Conservation (phyloP, 2,888 invertebrate species). For the Lasius fuliginosus region DNA sequence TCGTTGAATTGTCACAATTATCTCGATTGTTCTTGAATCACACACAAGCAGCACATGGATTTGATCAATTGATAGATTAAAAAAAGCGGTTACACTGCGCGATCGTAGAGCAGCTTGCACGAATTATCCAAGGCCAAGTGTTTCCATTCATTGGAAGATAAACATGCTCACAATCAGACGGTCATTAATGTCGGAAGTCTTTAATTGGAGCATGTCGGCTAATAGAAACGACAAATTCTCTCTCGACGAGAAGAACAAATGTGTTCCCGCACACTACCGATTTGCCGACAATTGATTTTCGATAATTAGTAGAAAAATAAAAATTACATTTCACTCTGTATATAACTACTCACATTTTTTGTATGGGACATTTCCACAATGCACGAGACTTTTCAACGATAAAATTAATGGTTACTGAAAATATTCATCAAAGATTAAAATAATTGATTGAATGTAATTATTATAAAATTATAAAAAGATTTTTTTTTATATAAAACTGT, state of each 20-base stretch:
- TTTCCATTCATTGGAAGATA: conserved; percentile 64
- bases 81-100: not conserved
- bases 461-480: not conserved
- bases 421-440: not conserved
- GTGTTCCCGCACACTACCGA: not conserved
- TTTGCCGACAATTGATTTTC: not conserved
- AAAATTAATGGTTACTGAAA: not conserved
- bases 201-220: conserved; percentile 65
- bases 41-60: not conserved
- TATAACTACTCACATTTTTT: not conserved
- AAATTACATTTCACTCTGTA: not conserved
- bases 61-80: not conserved
- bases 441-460: not conserved
- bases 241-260: not conserved
- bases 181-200: conserved; percentile 57
- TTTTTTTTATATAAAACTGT: not conserved
- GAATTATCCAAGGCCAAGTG: conserved; percentile 61
- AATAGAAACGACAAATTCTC: conserved; percentile 52
- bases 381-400: not conserved
- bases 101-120: conserved; percentile 27
- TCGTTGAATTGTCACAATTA: not conserved
- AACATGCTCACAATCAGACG: conserved; percentile 57
- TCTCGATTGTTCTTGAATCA: not conserved
- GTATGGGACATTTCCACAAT: not conserved
- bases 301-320: not conserved